Base-by-base conservation (phyloP, 2,888 invertebrate species). In the Drosophila nr. fundita region DNA sequence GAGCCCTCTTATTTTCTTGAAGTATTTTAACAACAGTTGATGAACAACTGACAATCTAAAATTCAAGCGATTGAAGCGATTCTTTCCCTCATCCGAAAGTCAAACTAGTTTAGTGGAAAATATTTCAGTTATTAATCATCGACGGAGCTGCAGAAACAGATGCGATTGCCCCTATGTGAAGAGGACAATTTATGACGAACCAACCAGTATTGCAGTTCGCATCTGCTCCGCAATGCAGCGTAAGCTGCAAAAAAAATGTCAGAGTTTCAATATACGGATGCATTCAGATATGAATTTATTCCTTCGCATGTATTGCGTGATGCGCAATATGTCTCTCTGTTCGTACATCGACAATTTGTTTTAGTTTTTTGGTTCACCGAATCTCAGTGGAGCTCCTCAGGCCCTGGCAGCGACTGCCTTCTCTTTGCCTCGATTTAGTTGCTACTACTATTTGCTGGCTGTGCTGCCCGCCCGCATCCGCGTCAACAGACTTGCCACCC, bases 391-490 rank as follows among this genome's bases (percentile, higher is more conserved):
- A 70, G 60, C 34, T 48, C 10, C 45, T 55, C 29, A 5, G 55
- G 49, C 30, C 29, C 30, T 21, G 27, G 24, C 55, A 30, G 62
- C 38, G 54, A 40, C 40, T 55, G 13, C 42, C 60, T 61, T 65
- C 74, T 58, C 60, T 80, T 83, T 74, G 72, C 73, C 71, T 62
- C 81, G 78, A 83, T 83, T 80, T 80, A 78, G 81, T 70, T 78
- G 87, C 74, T 70, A 80, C 71, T 65, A 63, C 82, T 71, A 62
- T 84, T 82, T 73, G 68, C 42, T 59, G 30, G 55, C 8, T 68
- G 34, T 21, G 57, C 64, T 61, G 62, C 18, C 10, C 21, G 21
- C 21, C 36, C 36, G 45, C 54, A 42, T 21, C 36, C 40, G 27
- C 4, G 32, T 8, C 32, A 29, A 40, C 29, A 29, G 40, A 40